Conservation (phyloP, 1,140 invertebrate genomes). For the Calephelis virginiensis region DNA sequence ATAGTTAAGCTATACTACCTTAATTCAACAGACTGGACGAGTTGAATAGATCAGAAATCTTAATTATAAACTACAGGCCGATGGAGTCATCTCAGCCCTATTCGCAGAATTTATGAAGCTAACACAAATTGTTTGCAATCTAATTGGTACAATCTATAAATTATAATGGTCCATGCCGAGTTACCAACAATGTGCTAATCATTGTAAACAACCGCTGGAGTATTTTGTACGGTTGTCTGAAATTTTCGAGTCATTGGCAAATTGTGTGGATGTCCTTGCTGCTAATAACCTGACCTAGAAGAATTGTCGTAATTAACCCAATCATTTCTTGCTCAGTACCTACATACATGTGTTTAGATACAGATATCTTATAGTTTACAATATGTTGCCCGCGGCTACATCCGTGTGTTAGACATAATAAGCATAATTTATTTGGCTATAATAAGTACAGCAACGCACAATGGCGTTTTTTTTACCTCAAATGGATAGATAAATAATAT, state of each 20-base stretch:
- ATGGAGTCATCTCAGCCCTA: too few species aligned
- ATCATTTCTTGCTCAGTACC: constrained; percentile 34
- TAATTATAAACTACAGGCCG: too few species aligned
- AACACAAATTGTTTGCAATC: background rate
- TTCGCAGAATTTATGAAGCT: background rate
- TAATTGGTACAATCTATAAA: constrained; percentile 1
- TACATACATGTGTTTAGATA: background rate
- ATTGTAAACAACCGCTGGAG: background rate
- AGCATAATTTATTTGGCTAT: too few species aligned
- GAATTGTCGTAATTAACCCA: constrained; percentile 57
- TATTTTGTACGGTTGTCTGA: background rate
- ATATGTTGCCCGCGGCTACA: too few species aligned
- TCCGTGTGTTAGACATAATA: too few species aligned
- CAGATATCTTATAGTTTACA: background rate
- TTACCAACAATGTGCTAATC: background rate
- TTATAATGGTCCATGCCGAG: background rate
- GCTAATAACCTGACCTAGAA: constrained; percentile 56
- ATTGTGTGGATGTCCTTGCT: constrained; percentile 39
- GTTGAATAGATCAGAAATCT: too few species aligned
- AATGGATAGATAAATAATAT: too few species aligned
- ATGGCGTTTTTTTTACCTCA: too few species aligned
- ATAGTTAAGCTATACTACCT: too few species aligned
- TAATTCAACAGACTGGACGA: too few species aligned
- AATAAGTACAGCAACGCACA: too few species aligned
- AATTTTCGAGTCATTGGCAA: constrained; percentile 2